A percentile compares a stretch with the other conserved stretches of the same genome.
phyloP scores from a whole-genome alignment of 2,888 invertebrate species.

The Himalopsyche tibetana region DNA sequence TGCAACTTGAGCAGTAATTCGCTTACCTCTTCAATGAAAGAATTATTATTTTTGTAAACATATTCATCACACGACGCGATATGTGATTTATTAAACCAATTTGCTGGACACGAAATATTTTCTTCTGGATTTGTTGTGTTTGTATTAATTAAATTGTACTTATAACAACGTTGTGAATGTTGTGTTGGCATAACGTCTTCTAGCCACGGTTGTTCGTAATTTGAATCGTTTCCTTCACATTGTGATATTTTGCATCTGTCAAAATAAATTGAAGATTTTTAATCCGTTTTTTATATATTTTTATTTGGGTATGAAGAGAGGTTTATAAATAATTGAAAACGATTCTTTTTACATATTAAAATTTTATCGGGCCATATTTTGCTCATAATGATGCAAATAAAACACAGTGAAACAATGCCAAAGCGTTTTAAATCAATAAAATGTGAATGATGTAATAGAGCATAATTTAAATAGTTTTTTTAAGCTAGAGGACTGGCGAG shows the following conservation, averaged over 20 bases:
- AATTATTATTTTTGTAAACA: conserved; percentile 46
- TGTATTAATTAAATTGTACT: conserved; percentile 52
- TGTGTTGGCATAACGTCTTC: conserved; percentile 67
- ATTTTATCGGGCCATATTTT: no score
- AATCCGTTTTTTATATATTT: not conserved
- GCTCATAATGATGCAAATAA: no score
- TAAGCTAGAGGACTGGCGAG: no score
- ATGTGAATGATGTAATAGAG: no score
- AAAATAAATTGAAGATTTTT: not conserved
- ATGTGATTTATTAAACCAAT: conserved; percentile 49
- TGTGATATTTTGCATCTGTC: conserved; percentile 63
- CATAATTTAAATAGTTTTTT: no score
- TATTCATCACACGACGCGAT: conserved; percentile 47
- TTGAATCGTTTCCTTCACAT: conserved; percentile 64
- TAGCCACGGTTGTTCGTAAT: conserved; percentile 68
- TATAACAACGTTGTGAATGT: conserved; percentile 66
- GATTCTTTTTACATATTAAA: no score
- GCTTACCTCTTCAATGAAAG: conserved; percentile 57
- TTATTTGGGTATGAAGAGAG: not conserved
- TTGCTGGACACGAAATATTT: conserved; percentile 39
- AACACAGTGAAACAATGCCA: no score
- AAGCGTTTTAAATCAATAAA: no score
- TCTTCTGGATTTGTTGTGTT: not conserved
- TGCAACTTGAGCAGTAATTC: not conserved
- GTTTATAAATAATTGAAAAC: no score